phyloP scores from a whole-genome alignment of 1,140 invertebrate species.

The Zaprionus inermis region DNA sequence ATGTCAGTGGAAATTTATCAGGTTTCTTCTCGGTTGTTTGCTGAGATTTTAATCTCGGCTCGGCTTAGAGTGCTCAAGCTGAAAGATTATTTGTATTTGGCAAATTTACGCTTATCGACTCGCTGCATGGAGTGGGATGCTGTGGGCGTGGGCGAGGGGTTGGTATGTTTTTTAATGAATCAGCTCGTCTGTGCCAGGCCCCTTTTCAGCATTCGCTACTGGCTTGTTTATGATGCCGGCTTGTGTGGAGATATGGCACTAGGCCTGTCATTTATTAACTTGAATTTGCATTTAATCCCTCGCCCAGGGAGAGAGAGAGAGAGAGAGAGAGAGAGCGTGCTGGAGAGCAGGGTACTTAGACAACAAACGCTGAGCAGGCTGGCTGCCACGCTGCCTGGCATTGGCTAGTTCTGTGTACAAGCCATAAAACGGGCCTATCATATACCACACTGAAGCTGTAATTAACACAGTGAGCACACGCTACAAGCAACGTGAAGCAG shows the following conservation, averaged over 20 bases:
- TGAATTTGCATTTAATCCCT: slow-evolving; percentile 72
- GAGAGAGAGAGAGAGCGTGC: slow-evolving; percentile 33
- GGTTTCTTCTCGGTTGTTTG: slow-evolving; percentile 43
- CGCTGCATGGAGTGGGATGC: neutral
- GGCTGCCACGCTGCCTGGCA: neutral
- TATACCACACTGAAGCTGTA: slow-evolving; percentile 13
- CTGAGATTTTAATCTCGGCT: slow-evolving; percentile 65
- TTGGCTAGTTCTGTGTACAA: slow-evolving; percentile 14
- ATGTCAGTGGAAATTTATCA: slow-evolving; percentile 48
- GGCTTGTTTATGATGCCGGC: slow-evolving; percentile 62
- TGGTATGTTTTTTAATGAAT: slow-evolving; percentile 56
- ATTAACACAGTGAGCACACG: slow-evolving; percentile 24
- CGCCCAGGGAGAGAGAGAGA: neutral
- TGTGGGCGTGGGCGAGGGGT: neutral
- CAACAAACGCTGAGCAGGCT: slow-evolving; percentile 31
- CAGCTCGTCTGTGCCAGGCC: slow-evolving; percentile 28
- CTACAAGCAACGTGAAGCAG: neutral
- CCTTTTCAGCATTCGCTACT: neutral
- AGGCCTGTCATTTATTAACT: slow-evolving; percentile 78
- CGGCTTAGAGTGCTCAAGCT: slow-evolving; percentile 48
- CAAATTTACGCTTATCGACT: slow-evolving; percentile 79
- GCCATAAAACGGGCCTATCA: slow-evolving; percentile 9
- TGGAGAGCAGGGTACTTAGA: slow-evolving; percentile 49
- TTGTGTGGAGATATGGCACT: slow-evolving; percentile 66
- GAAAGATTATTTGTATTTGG: slow-evolving; percentile 74